Evolutionary conservation across 2,888 invertebrate species (phyloP), one percentile per base, ranked within the genome.

Genomic region (Polymixis lichenea): DNA sequence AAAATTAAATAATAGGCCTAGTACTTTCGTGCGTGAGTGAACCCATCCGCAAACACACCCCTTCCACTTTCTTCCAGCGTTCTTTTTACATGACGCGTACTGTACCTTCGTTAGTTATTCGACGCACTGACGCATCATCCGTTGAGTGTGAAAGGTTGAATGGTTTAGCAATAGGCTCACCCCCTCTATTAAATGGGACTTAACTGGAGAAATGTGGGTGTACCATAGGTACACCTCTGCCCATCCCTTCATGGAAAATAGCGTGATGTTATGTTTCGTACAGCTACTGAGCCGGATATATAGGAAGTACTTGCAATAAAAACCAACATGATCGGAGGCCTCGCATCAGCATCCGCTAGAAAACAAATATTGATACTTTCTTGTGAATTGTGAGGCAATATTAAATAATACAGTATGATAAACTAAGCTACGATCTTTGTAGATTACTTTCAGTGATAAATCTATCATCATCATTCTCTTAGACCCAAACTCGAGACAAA

Each of bases 251-350:
- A 13, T 11, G 13, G 43, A 46, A 46, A 46, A 46, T 13, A 2
- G 43, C 43, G 43, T 46, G 43, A 46, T 46, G 13, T 13, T 46
- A 11, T 46, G 13, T 46, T 46, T 46, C 43, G 11, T 46, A 46
- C 43, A 46, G 13, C 28, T 43, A 53, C 53, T 38, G 43, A 55
- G 43, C 58, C 43, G 62, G 64, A 65, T 65, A 58, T 46, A 6
- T 32, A 22, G 32, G 11, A 13, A 46, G 2, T 51, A 38, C 28
- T 51, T 60, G 43, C 51, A 65, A 65, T 28, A 43, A 60, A 75
- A 76, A 75, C 7, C 43, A 69, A 74, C 28, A n/a, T 32, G 51
- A 65, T 65, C 46, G 25, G 49, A 22, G 25, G 25, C 46, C 46
- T 32, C 22, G 46, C 51, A 22, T 11, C 51, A 17, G 51, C 53